Percentiles rank a stretch among this genome's conserved stretches.
phyloP scores from a whole-genome alignment of 2,113 vertebrate genomes.

The Lipotes vexillifer region DNA sequence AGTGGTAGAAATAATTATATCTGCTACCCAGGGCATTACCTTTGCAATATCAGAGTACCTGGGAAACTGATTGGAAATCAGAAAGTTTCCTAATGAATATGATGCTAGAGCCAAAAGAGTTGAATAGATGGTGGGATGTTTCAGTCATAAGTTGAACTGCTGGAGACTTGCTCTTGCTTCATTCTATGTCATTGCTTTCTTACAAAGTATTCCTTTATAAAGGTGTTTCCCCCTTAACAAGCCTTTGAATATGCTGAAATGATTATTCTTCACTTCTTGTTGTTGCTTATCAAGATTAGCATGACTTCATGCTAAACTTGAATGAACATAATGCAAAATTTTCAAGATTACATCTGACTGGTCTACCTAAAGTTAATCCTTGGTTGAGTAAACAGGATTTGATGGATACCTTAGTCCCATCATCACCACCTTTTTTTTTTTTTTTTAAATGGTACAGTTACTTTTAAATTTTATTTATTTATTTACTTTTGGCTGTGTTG shows the following conservation, averaged over 20 bases:
- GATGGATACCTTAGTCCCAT: background rate
- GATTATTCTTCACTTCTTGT: background rate
- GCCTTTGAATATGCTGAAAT: background rate
- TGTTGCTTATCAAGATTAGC: background rate
- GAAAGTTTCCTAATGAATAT: background rate
- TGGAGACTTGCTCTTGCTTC: background rate
- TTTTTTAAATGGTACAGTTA: too few species aligned
- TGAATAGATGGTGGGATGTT: background rate
- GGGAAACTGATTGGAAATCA: slow-evolving; percentile 18
- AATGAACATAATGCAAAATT: background rate
- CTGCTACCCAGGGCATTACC: background rate
- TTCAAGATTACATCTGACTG: background rate
- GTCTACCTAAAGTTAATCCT: background rate
- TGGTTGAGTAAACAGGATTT: background rate
- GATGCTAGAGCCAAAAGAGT: background rate
- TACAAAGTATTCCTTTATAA: background rate
- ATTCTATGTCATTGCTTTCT: background rate
- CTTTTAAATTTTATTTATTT: too few species aligned
- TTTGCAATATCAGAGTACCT: slow-evolving; percentile 17
- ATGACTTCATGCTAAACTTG: background rate
- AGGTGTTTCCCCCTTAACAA: background rate
- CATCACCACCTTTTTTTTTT: background rate
- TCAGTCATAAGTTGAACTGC: background rate
- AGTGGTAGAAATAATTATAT: slow-evolving; percentile 36
- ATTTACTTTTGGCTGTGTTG: too few species aligned